These are phyloP conservation scores for Orchestes rusci DNA, from an alignment of 2,888 invertebrate species.

Conservation along the genomic window DNA sequence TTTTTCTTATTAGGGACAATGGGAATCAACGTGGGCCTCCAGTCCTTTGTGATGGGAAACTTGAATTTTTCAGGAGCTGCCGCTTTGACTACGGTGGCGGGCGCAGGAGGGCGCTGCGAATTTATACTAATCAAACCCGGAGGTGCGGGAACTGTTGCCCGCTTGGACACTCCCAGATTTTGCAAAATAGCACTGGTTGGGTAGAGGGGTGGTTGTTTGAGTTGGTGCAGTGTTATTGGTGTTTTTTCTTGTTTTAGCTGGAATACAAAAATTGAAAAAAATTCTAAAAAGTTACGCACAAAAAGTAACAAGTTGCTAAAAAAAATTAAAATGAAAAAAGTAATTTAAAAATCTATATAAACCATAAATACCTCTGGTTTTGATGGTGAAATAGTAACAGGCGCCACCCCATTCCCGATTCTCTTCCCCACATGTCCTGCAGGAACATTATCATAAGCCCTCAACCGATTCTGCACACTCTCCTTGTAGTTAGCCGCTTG, in stretches of 20 bases:
- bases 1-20: slow-evolving; percentile 44
- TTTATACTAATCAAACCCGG: slow-evolving; percentile 42
- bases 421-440: too few species aligned
- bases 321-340: background rate
- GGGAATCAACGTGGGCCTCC: slow-evolving; percentile 66
- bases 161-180: slow-evolving; percentile 18
- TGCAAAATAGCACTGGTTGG: slow-evolving; percentile 25
- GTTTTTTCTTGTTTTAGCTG: slow-evolving; percentile 12
- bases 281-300: background rate
- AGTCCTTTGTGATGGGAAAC: slow-evolving; percentile 55
- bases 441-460: slow-evolving; percentile 64
- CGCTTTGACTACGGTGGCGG: slow-evolving; percentile 20
- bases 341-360: too few species aligned
- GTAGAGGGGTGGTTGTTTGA: slow-evolving; percentile 35
- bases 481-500: slow-evolving; percentile 72
- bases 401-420: slow-evolving; percentile 17
- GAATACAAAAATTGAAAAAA: slow-evolving; percentile 1
- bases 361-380: too few species aligned
- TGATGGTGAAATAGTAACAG: slow-evolving; percentile 22
- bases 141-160: slow-evolving; percentile 30
- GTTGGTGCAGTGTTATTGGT: slow-evolving; percentile 40
- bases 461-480: slow-evolving; percentile 68
- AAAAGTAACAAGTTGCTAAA: background rate
- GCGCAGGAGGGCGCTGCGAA: slow-evolving; percentile 25
- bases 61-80: slow-evolving; percentile 43